Evolutionary conservation across 2,797 vertebrate genomes (phyloP).

Genomic region (Oreonectes daqikongensis): DNA sequence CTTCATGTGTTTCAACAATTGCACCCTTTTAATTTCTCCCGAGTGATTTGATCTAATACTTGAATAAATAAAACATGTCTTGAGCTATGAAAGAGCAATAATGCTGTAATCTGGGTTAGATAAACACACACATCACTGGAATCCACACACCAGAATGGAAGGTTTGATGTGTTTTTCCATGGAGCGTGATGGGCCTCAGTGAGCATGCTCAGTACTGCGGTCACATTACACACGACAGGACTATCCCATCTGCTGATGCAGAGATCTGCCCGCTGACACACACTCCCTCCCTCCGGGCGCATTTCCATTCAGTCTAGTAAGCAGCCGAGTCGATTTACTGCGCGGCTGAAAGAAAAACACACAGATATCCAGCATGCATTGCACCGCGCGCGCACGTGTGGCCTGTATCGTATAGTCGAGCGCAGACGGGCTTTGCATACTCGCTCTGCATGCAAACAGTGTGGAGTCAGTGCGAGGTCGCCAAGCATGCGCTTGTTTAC

Average conservation of each 20-base stretch:
- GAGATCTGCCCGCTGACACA: constrained; percentile 7
- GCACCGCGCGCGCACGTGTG: neutral
- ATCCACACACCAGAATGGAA: neutral
- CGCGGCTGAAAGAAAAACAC: constrained; percentile 57
- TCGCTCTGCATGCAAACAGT: constrained; percentile 11
- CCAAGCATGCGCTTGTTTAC: constrained; percentile 23
- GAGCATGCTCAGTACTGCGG: constrained; percentile 9
- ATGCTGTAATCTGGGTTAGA: neutral
- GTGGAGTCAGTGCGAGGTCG: neutral
- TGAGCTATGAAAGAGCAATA: no score
- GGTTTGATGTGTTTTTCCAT: neutral
- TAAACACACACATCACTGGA: neutral
- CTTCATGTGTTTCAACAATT: no score
- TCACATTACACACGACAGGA: neutral
- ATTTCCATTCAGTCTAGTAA: constrained; percentile 87
- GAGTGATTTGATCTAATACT: no score
- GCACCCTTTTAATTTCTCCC: no score
- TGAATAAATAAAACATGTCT: no score
- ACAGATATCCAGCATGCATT: constrained; percentile 20
- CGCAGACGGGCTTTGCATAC: neutral
- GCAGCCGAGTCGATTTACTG: constrained; percentile 87
- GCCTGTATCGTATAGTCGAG: neutral
- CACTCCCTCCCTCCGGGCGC: constrained; percentile 65
- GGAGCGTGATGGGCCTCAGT: neutral
- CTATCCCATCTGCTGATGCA: constrained; percentile 9